Conservation (phyloP, 2,113 vertebrate genomes). For the Ibidorhyncha struthersii region DNA sequence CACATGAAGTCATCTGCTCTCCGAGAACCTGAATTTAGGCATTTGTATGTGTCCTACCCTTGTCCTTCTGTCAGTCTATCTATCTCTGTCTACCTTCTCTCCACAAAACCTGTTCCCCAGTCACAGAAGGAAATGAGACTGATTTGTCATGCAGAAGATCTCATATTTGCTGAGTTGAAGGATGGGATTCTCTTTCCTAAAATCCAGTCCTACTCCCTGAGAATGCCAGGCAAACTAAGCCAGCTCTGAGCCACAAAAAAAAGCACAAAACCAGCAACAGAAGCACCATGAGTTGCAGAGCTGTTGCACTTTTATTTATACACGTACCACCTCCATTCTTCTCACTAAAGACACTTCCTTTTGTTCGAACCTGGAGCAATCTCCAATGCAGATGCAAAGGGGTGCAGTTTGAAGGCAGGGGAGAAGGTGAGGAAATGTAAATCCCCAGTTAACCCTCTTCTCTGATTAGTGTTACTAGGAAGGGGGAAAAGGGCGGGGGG, state of each 20-base stretch:
- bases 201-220: background rate
- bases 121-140: background rate
- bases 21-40: background rate
- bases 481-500: background rate
- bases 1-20: background rate
- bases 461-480: background rate
- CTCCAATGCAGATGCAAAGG: background rate
- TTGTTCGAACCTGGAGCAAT: background rate
- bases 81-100: background rate
- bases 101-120: background rate
- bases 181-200: background rate
- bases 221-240: background rate
- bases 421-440: conserved; percentile 1
- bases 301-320: background rate
- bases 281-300: fast-evolving
- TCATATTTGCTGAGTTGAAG: background rate
- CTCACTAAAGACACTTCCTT: background rate
- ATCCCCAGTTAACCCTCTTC: background rate
- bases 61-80: background rate
- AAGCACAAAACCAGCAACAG: background rate
- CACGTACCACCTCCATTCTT: background rate
- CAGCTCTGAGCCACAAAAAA: background rate
- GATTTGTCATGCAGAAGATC: background rate
- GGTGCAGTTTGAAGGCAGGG: background rate
- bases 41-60: background rate